Evolutionary conservation across 53 echinoderm and acorn worm species (phyloP).

Genomic region (Patiria pectinifera): DNA sequence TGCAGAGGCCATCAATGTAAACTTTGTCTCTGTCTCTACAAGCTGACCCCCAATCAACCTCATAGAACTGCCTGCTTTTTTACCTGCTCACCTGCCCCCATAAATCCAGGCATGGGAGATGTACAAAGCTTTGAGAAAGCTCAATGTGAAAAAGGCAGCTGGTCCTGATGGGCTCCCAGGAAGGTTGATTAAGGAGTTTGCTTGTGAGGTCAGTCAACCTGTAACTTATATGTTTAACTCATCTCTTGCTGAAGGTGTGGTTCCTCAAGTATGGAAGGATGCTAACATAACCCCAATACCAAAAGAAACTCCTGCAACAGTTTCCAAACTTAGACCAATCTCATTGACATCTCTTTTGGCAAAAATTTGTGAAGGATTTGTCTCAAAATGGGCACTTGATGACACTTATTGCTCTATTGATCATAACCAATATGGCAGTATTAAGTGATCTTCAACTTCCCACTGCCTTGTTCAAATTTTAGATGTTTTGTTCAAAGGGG

Average conservation of each 20-base stretch:
- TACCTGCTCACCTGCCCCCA: constrained; percentile 25
- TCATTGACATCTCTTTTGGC: constrained; percentile 41
- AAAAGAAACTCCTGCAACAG: constrained; percentile 49
- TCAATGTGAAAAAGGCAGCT: constrained; percentile 13
- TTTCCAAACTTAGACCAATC: constrained; percentile 59
- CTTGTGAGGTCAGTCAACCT: constrained; percentile 60
- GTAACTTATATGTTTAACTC: constrained; percentile 45
- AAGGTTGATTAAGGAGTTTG: constrained; percentile 56
- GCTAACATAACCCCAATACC: constrained; percentile 52
- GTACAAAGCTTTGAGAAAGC: constrained; percentile 14
- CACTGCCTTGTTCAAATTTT: constrained; percentile 58
- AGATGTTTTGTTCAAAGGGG: constrained; percentile 51
- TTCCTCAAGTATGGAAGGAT: constrained; percentile 56
- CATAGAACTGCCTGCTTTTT: constrained; percentile 9
- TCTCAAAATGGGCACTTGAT: constrained; percentile 54
- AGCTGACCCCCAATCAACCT: constrained; percentile 46
- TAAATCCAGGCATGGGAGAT: not conserved
- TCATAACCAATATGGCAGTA: constrained; percentile 53
- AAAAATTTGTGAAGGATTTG: constrained; percentile 64
- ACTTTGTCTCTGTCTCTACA: constrained; percentile 34
- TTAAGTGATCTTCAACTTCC: constrained; percentile 52
- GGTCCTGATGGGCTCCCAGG: constrained; percentile 58
- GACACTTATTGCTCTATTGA: constrained; percentile 28
- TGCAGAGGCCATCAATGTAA: constrained; percentile 4
- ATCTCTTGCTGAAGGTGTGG: constrained; percentile 6